Evolutionary conservation across 2,797 vertebrate genomes (phyloP).

Genomic region (Sebastes vulpes): DNA sequence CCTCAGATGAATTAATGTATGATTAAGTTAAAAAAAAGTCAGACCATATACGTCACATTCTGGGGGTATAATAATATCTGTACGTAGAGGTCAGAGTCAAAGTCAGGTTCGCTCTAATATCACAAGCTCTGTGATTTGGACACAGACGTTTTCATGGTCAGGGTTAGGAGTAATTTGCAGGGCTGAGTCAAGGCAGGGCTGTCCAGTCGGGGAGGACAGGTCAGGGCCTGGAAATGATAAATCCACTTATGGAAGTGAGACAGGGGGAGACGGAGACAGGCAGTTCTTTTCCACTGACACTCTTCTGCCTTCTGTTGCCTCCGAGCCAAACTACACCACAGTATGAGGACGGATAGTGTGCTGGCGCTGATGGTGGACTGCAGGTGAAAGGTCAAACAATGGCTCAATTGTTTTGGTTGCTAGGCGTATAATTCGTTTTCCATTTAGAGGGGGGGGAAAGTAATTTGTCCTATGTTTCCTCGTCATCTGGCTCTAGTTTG

Average conservation of each 20-base stretch:
- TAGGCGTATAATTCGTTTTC: not conserved
- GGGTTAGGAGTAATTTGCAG: slow-evolving; percentile 59
- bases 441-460: not conserved
- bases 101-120: slow-evolving; percentile 23
- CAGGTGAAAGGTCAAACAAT: slow-evolving; percentile 22
- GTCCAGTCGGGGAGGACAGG: slow-evolving; percentile 62
- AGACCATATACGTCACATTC: not conserved
- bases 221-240: slow-evolving; percentile 75
- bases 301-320: slow-evolving; percentile 7
- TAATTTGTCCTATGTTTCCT: not conserved
- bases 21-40: not conserved
- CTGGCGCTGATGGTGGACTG: not conserved
- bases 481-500: not conserved
- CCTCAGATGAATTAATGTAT: not conserved
- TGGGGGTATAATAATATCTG: not conserved
- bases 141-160: slow-evolving; percentile 52
- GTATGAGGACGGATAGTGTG: not conserved
- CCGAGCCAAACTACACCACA: not conserved
- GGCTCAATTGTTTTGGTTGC: not conserved
- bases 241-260: slow-evolving; percentile 67
- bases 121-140: slow-evolving; percentile 41
- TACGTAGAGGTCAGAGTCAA: slow-evolving; percentile 33
- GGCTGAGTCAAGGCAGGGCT: slow-evolving; percentile 54
- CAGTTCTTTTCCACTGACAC: slow-evolving; percentile 40
- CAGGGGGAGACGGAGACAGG: slow-evolving; percentile 42